Base-by-base conservation (phyloP, 2,113 vertebrate species). In the Caranx melampygus region DNA sequence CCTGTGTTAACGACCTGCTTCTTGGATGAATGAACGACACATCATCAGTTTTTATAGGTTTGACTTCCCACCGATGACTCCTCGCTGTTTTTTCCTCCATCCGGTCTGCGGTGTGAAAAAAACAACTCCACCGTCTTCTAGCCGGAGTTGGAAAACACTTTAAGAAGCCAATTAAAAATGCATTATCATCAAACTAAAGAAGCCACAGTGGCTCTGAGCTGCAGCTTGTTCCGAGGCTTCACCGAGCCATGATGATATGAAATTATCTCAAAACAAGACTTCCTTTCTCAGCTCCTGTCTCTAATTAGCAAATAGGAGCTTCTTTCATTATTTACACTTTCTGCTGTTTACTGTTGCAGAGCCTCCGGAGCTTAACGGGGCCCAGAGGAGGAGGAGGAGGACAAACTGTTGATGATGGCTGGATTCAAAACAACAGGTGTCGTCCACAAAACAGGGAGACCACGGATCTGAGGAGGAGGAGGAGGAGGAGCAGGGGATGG, bases 381-480 rank as follows among this genome's bases (percentile, higher is more conserved):
- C 75, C 35, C 40, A 70, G 51, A 33, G 0, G 49, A 63, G 66
- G 54, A 75, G 55, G 67, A 68, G 74, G 45, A 60, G 54, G 65
- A 16, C 20, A 49, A 69, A 77, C 84, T 83, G 81, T 40, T 79
- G 82, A 85, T 85, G 85, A 83, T 71, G 4, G 26, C 11, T 73
- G 63, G 62, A 73, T 59, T 71, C 20, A 66, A 85, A 91, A 88
- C 82, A 84, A 87, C 86, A 85, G 86, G 84, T 85, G 82, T 64
- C 20, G 42, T 79, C 67, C 57, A 47, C 61, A 78, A 57, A 65
- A 34, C 49, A 54, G 57, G 34, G 55, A 47, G 69, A 66, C 18
- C n/a, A 44, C 65, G 76, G 31, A 66, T 63, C 12, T 57, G 57
- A 40, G 60, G 40, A 42, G 40, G 40, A 42, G 40, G n/a, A n/a